These are phyloP conservation scores for Epinotia demarniana DNA, from an alignment of 2,888 invertebrate species.

Conservation along the genomic window DNA sequence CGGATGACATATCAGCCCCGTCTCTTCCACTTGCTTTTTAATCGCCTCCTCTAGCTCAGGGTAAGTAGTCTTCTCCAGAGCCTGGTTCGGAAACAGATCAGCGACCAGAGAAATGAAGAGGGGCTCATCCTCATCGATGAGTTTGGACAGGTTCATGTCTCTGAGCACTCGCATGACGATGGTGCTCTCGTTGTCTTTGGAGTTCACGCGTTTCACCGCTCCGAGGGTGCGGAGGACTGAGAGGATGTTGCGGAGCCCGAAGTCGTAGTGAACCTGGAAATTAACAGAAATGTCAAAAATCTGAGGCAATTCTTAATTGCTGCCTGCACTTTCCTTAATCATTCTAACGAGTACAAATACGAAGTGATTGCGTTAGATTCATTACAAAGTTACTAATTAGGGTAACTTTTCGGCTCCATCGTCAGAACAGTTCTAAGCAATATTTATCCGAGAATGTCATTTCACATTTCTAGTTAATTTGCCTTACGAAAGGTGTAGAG, in stretches of 20 bases:
- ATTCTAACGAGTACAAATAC: too few species aligned
- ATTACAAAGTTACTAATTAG: background rate
- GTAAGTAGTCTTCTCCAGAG: slow-evolving; percentile 95
- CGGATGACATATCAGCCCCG: slow-evolving; percentile 94
- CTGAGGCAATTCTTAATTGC: too few species aligned
- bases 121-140: slow-evolving; percentile 99
- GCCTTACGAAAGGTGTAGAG: too few species aligned
- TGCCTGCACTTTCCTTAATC: too few species aligned
- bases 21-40: slow-evolving; percentile 91
- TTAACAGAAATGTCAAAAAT: background rate
- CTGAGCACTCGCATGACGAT: slow-evolving; percentile 98
- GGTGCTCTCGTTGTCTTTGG: slow-evolving; percentile 96
- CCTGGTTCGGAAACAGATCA: slow-evolving; percentile 97
- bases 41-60: slow-evolving; percentile 95
- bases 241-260: slow-evolving; percentile 97
- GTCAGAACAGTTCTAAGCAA: background rate
- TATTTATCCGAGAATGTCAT: too few species aligned
- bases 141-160: slow-evolving; percentile 98
- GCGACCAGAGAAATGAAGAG: slow-evolving; percentile 98
- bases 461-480: too few species aligned
- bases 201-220: slow-evolving; percentile 95
- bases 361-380: too few species aligned
- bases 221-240: slow-evolving; percentile 97
- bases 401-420: background rate
- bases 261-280: slow-evolving; percentile 96